Percentiles rank a stretch among this genome's conserved stretches.
These are phyloP conservation scores for Taphrorychus bicolor DNA, from an alignment of 2,888 invertebrate genomes.

Conservation along the genomic window DNA sequence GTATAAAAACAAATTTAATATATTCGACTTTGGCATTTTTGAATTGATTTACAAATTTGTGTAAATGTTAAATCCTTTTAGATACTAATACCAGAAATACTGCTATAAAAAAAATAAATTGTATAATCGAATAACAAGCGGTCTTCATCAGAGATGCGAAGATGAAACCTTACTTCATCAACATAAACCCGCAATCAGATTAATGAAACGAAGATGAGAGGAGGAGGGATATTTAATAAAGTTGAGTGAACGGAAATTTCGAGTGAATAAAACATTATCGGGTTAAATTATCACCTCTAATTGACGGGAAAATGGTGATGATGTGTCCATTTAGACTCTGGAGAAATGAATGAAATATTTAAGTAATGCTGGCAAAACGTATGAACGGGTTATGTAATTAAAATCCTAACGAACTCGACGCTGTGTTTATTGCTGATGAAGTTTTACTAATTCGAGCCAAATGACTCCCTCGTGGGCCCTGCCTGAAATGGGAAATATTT, in stretches of 20 bases:
- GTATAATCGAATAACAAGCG: no score
- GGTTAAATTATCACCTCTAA: constrained; percentile 43
- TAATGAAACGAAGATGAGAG: constrained; percentile 1
- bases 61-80: no score
- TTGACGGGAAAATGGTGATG: constrained; percentile 44
- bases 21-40: no score
- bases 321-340: constrained; percentile 48
- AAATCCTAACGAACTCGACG: constrained; percentile 54
- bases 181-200: background rate
- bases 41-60: no score
- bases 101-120: no score
- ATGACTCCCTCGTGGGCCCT: constrained; percentile 16
- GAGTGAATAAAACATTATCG: constrained; percentile 43
- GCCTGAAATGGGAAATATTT: constrained; percentile 27
- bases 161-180: background rate
- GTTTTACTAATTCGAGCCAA: constrained; percentile 52
- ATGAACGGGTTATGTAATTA: constrained; percentile 53
- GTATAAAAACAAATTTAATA: no score
- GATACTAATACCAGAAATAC: no score
- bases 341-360: constrained; percentile 54
- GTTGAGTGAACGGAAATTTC: constrained; percentile 29
- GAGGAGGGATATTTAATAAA: constrained; percentile 34
- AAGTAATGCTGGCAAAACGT: constrained; percentile 52
- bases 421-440: constrained; percentile 56
- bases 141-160: background rate